A percentile compares a stretch with the other conserved stretches of the same genome.
These are phyloP conservation scores for Brachyrhaphis roseni DNA, from an alignment of 2,797 vertebrate genomes.

Conservation along the genomic window DNA sequence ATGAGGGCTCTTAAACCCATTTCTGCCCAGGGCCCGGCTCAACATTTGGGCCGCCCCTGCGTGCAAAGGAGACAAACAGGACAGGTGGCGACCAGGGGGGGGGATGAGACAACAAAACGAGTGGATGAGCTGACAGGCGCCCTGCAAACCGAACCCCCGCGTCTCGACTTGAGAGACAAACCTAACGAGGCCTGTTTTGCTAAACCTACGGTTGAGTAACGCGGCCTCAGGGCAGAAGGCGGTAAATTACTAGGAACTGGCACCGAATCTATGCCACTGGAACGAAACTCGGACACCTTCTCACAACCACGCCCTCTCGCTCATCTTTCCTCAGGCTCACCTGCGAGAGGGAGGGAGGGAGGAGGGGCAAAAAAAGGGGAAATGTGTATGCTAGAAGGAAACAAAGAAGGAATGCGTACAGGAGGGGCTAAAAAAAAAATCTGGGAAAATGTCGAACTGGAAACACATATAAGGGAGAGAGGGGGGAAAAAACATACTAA, in stretches of 20 bases:
- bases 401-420: neutral
- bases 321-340: slow-evolving; percentile 60
- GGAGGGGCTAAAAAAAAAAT: neutral
- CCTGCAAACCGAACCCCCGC: slow-evolving; percentile 54
- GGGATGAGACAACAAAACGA: slow-evolving; percentile 7
- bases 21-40: neutral
- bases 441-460: slow-evolving; percentile 42
- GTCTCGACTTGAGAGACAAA: slow-evolving; percentile 31
- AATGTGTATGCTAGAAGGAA: neutral
- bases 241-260: slow-evolving; percentile 74
- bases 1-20: neutral
- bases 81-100: slow-evolving; percentile 40
- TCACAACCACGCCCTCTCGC: slow-evolving; percentile 53
- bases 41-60: neutral
- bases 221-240: slow-evolving; percentile 63
- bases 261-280: slow-evolving; percentile 57
- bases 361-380: neutral
- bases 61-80: slow-evolving; percentile 33
- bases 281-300: slow-evolving; percentile 72
- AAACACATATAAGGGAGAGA: slow-evolving; percentile 23
- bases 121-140: slow-evolving; percentile 54
- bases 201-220: slow-evolving; percentile 70
- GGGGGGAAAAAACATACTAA: slow-evolving; percentile 33
- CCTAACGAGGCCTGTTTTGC: slow-evolving; percentile 62
- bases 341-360: slow-evolving; percentile 41